Evolutionary conservation across 37 sponge, comb jelly and placozoan genomes (phyloP).

Genomic region (Halichondria panicea): DNA sequence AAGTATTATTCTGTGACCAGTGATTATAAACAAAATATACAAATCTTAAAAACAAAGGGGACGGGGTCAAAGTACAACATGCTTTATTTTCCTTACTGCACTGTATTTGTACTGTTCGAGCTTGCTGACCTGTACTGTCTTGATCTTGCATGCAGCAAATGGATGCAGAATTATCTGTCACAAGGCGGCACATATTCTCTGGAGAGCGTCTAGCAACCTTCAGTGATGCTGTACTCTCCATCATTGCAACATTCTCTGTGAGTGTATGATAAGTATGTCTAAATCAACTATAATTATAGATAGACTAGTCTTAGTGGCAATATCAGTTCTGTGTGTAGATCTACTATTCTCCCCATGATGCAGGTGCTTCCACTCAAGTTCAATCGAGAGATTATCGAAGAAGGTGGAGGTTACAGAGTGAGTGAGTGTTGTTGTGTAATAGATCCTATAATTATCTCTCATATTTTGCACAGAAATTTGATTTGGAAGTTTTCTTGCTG

Average conservation of each 20-base stretch:
- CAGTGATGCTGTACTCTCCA: constrained; percentile 80
- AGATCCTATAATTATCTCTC: not conserved
- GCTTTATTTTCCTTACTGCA: too few relatives aligned
- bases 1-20: too few relatives aligned
- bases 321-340: not conserved
- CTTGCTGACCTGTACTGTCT: too few relatives aligned
- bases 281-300: not conserved
- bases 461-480: constrained; percentile 2
- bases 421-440: not conserved
- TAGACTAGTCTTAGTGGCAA: not conserved
- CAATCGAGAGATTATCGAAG: not conserved
- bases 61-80: too few relatives aligned
- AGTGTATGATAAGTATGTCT: not conserved
- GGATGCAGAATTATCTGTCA: not conserved
- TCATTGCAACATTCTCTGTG: constrained; percentile 68
- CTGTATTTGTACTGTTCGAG: too few relatives aligned
- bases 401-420: not conserved
- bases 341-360: not conserved
- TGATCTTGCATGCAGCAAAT: too few relatives aligned
- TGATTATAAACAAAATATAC: too few relatives aligned
- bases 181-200: constrained; percentile 38
- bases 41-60: too few relatives aligned
- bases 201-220: constrained; percentile 67
- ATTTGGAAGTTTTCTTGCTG: not conserved
- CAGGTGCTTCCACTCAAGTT: constrained; percentile 32